Percentiles rank a stretch among this genome's conserved stretches.
Evolutionary conservation across 2,797 vertebrate species (phyloP).

Genomic region (Tenualosa thibaudeaui): DNA sequence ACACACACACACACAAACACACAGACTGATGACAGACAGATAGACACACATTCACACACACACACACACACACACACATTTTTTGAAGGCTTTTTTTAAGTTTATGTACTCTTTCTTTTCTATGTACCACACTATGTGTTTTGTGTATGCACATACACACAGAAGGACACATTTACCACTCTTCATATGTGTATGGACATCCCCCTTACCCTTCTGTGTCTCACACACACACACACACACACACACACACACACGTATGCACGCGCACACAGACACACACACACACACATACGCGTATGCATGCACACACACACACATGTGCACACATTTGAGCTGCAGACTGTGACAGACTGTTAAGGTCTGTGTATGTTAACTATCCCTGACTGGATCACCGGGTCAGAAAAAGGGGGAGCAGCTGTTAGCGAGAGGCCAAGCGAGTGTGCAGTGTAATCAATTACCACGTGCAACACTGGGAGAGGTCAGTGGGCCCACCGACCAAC

Average conservation of each 20-base stretch:
- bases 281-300: not conserved
- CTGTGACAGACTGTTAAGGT: constrained; percentile 23
- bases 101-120: not conserved
- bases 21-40: not conserved
- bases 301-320: not conserved
- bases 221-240: not conserved
- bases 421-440: constrained; percentile 4
- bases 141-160: not conserved
- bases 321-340: not conserved
- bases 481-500: not conserved
- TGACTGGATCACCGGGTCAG: constrained; percentile 10
- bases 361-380: constrained; percentile 22
- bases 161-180: not conserved
- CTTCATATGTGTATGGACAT: not conserved
- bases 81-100: not conserved
- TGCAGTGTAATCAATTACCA: constrained; percentile 60
- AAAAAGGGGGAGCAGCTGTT: constrained; percentile 11
- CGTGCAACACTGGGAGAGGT: not conserved
- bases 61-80: not conserved
- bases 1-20: not conserved
- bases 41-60: not conserved
- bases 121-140: not conserved
- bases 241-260: not conserved
- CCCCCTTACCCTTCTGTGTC: not conserved
- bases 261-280: not conserved